Base-by-base conservation (phyloP, 2,888 invertebrate genomes). In the Mythimna albipuncta region DNA sequence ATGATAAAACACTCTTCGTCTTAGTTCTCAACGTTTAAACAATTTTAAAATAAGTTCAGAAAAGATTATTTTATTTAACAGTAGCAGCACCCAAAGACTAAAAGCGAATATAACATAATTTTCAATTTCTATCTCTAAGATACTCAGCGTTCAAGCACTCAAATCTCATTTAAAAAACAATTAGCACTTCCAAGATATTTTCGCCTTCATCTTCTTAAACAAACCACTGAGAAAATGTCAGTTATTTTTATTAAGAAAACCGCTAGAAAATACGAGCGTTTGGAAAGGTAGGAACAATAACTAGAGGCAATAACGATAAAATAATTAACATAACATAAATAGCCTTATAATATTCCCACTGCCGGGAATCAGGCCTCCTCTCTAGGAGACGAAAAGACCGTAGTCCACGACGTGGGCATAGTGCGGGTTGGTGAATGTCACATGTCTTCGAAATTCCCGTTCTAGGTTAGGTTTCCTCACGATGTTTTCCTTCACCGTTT, bases 81-180 rank as follows among this genome's bases (percentile, higher is more conserved):
- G 5, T 21, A 32, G 9, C 6, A 26, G 9, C 9, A 50, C 3
- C 50, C 0, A 55, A 44, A 21, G 32, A 32, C 32, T 66, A 13
- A 69, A 52, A 54, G 13, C 19, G 6, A 54, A 61, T 54, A n/a
- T 44, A 35, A 26, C 55, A 2, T 69, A 21, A 54, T 9, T 58
- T 67, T 58, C 6, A 19, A 35, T 44, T 58, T 66, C 11, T n/a
- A 52, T 52, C 35, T 6, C 44, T 44, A 16, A 61, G 35, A 6
- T 44, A 26, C 7, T 50, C n/a, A 19, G 26, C 10, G 52, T 38
- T n/a, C 13, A 54, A 21, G 16, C 19, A 44, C 54, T 44, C 19
- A 6, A 41, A 69, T 21, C 50, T 69, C 58, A 69, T 38, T 59
- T n/a, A 0, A 41, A 58, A 59, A 41, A 59, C 69, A 69, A 69